Evolutionary conservation across 2,797 vertebrate species (phyloP).

Genomic region (Chiloscyllium punctatum): DNA sequence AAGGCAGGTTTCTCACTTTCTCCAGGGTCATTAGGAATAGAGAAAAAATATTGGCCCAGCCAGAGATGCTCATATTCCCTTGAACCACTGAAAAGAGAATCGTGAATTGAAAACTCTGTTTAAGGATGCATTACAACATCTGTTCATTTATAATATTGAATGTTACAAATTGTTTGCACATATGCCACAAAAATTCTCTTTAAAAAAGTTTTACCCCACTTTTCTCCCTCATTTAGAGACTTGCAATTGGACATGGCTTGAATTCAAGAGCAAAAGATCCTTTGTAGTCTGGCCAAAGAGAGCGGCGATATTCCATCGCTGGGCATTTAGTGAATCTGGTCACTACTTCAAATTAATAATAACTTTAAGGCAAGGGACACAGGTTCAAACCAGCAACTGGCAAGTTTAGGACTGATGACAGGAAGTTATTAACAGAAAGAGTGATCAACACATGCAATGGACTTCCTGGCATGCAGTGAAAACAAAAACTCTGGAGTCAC

Average conservation of each 20-base stretch:
- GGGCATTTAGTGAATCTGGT: background rate
- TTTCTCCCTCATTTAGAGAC: background rate
- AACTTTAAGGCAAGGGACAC: background rate
- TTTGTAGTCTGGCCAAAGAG: background rate
- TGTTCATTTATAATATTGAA: background rate
- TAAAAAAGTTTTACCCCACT: background rate
- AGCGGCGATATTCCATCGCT: background rate
- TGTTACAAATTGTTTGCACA: background rate
- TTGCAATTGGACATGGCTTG: background rate
- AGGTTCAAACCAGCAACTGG: background rate
- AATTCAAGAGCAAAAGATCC: background rate
- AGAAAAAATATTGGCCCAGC: too few relatives aligned
- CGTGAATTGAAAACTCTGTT: background rate
- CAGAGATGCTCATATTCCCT: too few relatives aligned
- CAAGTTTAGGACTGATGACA: conserved; percentile 6
- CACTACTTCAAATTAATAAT: background rate
- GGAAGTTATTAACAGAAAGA: conserved; percentile 31
- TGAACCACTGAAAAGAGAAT: background rate
- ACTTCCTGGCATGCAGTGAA: conserved; percentile 10
- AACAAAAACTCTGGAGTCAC: conserved; percentile 6
- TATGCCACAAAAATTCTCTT: background rate
- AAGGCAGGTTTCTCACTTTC: too few relatives aligned
- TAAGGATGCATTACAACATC: background rate
- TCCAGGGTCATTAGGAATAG: too few relatives aligned
- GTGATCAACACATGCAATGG: conserved; percentile 11